Base-by-base conservation (phyloP, 2,797 vertebrate species). In the Cetoscarus ocellatus region DNA sequence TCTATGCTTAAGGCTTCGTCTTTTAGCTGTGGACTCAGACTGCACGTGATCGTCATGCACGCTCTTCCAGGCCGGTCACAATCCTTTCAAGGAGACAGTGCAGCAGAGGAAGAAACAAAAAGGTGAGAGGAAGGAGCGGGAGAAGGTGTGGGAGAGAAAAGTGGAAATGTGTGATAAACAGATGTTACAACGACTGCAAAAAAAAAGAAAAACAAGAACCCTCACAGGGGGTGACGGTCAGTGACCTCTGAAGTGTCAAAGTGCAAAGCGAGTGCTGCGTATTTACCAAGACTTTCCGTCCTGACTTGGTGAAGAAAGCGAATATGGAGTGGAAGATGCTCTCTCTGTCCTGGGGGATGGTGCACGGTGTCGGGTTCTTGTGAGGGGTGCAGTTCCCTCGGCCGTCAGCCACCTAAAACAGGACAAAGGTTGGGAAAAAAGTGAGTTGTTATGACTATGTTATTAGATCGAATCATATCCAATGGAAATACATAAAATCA, bases 281-380 rank as follows among this genome's bases (percentile, higher is more conserved):
- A 77, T 95, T 95, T 96, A 99, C 98, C 97, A 99, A 84, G 61
- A 99, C 96, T 95, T 95, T 98, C 76, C 98, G 96, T 58, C 98
- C 98, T 48, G 98, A 98, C 88, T 99, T 99, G 8, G 95, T 96
- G 91, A 99, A 99, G 88, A 99, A 99, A 34, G 96, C 94, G 87
- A 99, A 98, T 88, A 99, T 98, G n/a, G 97, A 96, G 80, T 98
- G 96, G 84, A 99, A 99, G 91, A 99, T 97, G 86, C 93, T 99
- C 70, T 97, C 96, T 75, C 93, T 96, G 53, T 97, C 98, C 82
- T 97, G 97, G 71, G 97, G 96, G 86, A 99, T 93, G 76, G 96
- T 75, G 59, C 98, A 99, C 0, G 97, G 97, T 10, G 92, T 96
- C 42, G 94, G 96, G 86, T 96, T 99, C 88, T 80, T 96, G 80